These are phyloP conservation scores for Aeoliscus strigatus DNA, from an alignment of 2,797 vertebrate species.

Conservation along the genomic window DNA sequence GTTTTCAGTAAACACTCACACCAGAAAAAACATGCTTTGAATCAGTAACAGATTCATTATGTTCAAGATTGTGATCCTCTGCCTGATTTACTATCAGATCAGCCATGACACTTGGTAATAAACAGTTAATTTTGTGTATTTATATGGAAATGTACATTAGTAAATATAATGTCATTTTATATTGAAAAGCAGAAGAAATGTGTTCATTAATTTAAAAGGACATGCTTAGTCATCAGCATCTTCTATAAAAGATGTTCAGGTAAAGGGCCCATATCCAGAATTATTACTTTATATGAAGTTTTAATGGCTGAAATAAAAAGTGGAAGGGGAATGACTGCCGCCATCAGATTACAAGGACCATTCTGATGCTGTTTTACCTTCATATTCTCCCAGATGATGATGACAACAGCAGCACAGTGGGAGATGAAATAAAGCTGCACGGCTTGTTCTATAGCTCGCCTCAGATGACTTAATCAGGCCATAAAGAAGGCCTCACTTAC, in stretches of 20 bases:
- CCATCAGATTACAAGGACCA: constrained; percentile 39
- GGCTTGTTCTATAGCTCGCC: constrained; percentile 43
- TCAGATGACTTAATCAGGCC: constrained; percentile 71
- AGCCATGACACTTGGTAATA: no score
- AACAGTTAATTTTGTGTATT: no score
- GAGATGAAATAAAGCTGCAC: constrained; percentile 58
- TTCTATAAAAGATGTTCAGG: constrained; percentile 4
- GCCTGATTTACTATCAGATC: no score
- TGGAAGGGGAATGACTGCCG: constrained; percentile 28
- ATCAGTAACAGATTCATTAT: no score
- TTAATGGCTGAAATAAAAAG: constrained; percentile 41
- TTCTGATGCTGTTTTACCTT: constrained; percentile 45
- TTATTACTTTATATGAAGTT: constrained; percentile 35
- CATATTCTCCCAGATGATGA: constrained; percentile 54
- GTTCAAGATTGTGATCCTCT: no score
- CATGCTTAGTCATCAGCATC: no score
- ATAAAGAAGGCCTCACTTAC: constrained; percentile 71
- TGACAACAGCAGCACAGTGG: constrained; percentile 50
- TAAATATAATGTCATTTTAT: no score
- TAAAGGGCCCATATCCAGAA: constrained; percentile 20
- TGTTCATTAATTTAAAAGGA: no score
- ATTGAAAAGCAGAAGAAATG: no score
- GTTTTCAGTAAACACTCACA: no score
- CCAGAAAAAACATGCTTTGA: no score
- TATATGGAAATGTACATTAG: no score